Conservation (phyloP, 2,113 vertebrate species). For the Carassius carassius region DNA sequence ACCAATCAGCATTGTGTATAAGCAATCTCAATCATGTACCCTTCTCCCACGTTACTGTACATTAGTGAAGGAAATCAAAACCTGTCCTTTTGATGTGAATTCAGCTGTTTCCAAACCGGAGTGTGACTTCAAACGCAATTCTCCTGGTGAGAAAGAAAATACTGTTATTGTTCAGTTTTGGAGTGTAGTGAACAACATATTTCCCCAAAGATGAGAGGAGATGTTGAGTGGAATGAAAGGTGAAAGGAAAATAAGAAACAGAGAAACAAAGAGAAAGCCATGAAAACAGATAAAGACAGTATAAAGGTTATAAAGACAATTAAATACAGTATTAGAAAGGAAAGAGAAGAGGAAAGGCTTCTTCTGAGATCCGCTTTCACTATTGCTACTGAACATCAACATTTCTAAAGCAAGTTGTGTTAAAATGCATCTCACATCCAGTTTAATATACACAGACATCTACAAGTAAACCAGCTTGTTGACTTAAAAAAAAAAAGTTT, state of each 20-base stretch:
- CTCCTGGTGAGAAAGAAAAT: background rate
- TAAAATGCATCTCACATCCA: background rate
- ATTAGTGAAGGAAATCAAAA: background rate
- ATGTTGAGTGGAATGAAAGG: background rate
- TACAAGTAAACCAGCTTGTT: background rate
- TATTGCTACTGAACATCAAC: background rate
- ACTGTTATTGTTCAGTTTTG: background rate
- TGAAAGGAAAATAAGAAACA: background rate
- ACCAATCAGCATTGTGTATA: background rate
- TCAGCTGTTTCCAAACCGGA: background rate
- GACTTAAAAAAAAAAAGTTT: background rate
- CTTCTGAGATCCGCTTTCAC: background rate
- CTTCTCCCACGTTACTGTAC: background rate
- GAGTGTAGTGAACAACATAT: background rate
- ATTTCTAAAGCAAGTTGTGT: background rate
- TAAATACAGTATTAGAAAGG: background rate
- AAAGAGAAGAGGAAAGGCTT: background rate
- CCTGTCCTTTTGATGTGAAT: background rate
- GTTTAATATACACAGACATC: background rate
- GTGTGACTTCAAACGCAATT: conserved; percentile 30
- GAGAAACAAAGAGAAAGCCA: background rate
- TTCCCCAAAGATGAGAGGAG: background rate
- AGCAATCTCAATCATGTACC: background rate
- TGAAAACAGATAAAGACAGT: background rate
- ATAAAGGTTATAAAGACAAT: background rate